phyloP scores from a whole-genome alignment of 2,797 vertebrate species.

The Sebastes ruberrimus region DNA sequence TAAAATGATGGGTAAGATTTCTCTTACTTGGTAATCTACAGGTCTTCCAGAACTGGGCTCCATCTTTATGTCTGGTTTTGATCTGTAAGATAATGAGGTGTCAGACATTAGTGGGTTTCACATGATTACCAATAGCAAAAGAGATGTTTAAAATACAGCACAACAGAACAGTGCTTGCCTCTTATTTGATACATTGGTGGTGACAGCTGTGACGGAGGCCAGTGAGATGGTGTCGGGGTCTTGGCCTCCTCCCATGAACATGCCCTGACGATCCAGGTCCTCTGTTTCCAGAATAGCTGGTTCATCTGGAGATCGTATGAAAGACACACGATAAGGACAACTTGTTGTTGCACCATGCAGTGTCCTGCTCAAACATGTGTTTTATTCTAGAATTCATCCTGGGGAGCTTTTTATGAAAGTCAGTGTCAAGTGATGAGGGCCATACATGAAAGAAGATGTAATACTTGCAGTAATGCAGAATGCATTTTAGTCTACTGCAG shows the following conservation, averaged over 20 bases:
- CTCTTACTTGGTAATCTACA: conserved; percentile 93
- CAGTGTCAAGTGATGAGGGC: neutral
- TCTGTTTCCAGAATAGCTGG: conserved; percentile 93
- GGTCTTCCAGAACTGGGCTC: conserved; percentile 93
- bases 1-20: neutral
- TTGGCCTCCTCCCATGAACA: conserved; percentile 78
- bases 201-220: conserved; percentile 95
- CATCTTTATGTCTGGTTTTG: conserved; percentile 98
- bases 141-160: neutral
- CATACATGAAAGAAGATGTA: neutral
- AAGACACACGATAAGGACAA: neutral
- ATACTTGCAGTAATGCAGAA: neutral
- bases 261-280: conserved; percentile 86
- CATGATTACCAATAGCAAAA: too few relatives aligned
- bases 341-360: neutral
- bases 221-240: conserved; percentile 93
- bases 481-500: neutral
- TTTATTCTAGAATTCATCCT: neutral
- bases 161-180: conserved; percentile 77
- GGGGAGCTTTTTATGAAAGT: neutral
- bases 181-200: conserved; percentile 96
- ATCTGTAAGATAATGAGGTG: conserved; percentile 74
- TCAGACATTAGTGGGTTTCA: neutral
- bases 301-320: conserved; percentile 83
- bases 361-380: neutral